Evolutionary conservation across 2,797 vertebrate species (phyloP), one percentile per base, ranked within the genome.

Genomic region (Erethizon dorsatum): DNA sequence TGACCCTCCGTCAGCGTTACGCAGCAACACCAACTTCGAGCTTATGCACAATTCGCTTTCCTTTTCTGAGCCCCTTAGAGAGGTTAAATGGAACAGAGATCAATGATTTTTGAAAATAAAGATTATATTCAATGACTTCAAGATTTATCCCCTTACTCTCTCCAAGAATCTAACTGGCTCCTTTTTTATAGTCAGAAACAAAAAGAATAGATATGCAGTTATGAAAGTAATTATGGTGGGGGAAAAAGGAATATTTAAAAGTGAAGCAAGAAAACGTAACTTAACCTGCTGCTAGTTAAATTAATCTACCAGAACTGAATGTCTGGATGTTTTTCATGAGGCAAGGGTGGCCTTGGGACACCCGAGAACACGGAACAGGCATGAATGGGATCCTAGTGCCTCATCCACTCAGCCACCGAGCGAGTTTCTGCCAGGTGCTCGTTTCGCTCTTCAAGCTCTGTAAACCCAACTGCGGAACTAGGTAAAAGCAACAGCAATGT

Each of bases 391-490:
- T 50, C 65, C 77, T 57, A 63, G 52, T 18, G 6, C 37, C 79
- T 0, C 0, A 57, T 61, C 82, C 77, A 41, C 18, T 57, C 88
- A 67, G 86, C 22, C 77, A 87, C 52, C 4, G 2, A 52, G 52
- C 95, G 83, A 1, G 7, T 56, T 45, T 96, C 95, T 96, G 11
- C 91, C 94, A 65, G 89, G 84, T 56, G 84, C 92, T 96, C 57
- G 86, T 96, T 96, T 91, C 94, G 57, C 97, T 45, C 0, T 59
- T 94, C 65, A 96, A 97, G 93, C 95, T 94, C 85, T 90, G 52
- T 65, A 37, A 2, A 82, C n/a, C 56, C 94, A 94, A 95, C 90
- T 90, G 78, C 1, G 20, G 94, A 97, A 83, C 41, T 50, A 73
- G 92, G 87, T 88, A 52, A 95, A 85, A 97, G 93, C 52, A 59